A percentile compares a stretch with the other conserved stretches of the same genome.
Conservation (phyloP, 30 jellyfish, hydroid and myxozoan genomes). For the Aurelia sp. region DNA sequence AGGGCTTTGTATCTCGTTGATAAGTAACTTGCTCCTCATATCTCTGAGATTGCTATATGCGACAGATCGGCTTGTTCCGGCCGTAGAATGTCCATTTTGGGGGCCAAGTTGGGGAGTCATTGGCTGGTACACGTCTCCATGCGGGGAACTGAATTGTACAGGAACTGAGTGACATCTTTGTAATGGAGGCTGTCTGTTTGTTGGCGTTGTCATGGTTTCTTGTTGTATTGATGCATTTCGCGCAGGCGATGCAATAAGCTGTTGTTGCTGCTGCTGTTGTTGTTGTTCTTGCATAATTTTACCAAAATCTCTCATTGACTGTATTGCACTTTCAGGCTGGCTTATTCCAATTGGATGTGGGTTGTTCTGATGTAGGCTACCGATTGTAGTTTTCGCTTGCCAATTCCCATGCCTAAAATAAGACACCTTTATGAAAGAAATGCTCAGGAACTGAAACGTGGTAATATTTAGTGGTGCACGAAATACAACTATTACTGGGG, state of each 20-base stretch:
- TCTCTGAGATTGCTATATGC: slow-evolving; percentile 34
- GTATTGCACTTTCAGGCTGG: slow-evolving; percentile 18
- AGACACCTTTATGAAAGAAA: neutral
- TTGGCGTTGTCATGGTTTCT: slow-evolving; percentile 50
- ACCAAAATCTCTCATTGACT: neutral
- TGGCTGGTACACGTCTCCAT: slow-evolving; percentile 62
- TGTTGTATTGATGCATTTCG: slow-evolving; percentile 27
- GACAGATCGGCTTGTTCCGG: slow-evolving; percentile 7
- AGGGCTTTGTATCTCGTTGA: slow-evolving; percentile 18
- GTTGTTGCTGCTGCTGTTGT: slow-evolving; percentile 22
- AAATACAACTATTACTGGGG: no score
- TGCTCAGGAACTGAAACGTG: no score
- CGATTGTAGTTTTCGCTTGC: slow-evolving; percentile 27
- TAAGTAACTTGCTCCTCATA: slow-evolving; percentile 23
- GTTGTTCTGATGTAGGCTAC: neutral
- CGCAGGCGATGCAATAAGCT: slow-evolving; percentile 36
- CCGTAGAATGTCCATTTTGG: slow-evolving; percentile 13
- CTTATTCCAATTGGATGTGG: neutral
- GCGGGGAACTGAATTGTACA: slow-evolving; percentile 43
- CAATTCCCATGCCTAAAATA: slow-evolving; percentile 14
- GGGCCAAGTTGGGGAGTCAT: slow-evolving; percentile 74
- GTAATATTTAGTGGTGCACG: no score
- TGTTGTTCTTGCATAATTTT: slow-evolving; percentile 2
- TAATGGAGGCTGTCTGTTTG: slow-evolving; percentile 23
- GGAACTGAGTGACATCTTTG: slow-evolving; percentile 88